Evolutionary conservation across 2,113 vertebrate species (phyloP), one percentile per base, ranked within the genome.

Genomic region (Cyanoderma ruficeps): DNA sequence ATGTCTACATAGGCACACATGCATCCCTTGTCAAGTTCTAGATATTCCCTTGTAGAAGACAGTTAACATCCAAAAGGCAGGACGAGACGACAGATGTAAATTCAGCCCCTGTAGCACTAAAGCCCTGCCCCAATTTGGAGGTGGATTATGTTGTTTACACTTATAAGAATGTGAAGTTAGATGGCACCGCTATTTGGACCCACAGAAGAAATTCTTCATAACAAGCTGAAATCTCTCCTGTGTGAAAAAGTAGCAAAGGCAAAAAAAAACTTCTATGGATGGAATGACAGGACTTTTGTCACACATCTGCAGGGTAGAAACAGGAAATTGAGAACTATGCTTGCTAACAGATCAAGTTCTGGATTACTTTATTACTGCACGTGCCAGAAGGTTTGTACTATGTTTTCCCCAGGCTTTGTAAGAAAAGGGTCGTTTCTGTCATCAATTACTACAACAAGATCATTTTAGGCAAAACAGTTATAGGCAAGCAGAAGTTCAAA

Each of bases 401-500:
- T 4, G 3, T 87, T 84, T 93, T 50, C 93, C 78, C 79, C 10
- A 6, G 70, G 59, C 74, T 94, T 65, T 69, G 46, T 92, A 93
- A 89, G 35, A 70, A 92, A 90, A 85, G 59, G 55, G 78, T 75
- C 35, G 88, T 68, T 70, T 95, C 69, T 83, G 88, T 60, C 30
- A 64, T 39, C 78, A 94, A 72, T 88, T 93, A 79, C 68, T 94
- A 93, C 71, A 89, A 87, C 41, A 83, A 91, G 63, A 93, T 93
- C 59, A 93, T 89, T 92, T 88, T 76, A 95, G 84, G 92, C 83
- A 87, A 82, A 91, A 96, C 42, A 94, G 72, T 80, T 93, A 87
- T 0, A 84, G 78, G 95, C 94, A 96, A 97, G 91, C 93, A 94
- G 80, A 88, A 93, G 91, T 94, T 95, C 63, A 89, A 94, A 97